Evolutionary conservation across 1,140 invertebrate species (phyloP), one percentile per base, ranked within the genome.

Genomic region (Oscheius sp.): DNA sequence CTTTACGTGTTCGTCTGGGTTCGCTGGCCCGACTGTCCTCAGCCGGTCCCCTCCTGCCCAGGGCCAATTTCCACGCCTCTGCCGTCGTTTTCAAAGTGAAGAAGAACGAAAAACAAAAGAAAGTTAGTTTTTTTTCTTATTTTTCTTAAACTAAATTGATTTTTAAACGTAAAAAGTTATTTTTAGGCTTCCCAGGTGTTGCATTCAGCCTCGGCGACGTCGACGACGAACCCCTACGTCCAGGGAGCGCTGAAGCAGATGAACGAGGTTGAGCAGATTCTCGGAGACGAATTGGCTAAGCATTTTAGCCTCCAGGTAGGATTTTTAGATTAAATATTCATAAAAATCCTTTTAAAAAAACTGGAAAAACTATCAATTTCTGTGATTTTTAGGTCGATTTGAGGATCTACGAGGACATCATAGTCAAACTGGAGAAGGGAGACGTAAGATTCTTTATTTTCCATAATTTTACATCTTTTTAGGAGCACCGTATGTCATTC

Each of bases 251-350:
- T 76, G 13, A 70, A 71, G 23, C 66, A 80, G 42, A 79, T 82
- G 70, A 46, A 46, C 55, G 20, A 26, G 7, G 28, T 79, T 31
- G 79, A 82, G 46, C 20, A 36, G 4, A 23, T 55, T 4, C 77
- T 82, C 18, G 58, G 31, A 13, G 77, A 82, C 13, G 77, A 83
- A 59, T 55, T 81, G 4, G 46, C 23, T 2, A 61, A 68, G 29
- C 81, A 80, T 31, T 83, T 81, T 66, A 79, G 79, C 15, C 58
- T 81, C 13, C 49, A 78, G 59, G 68, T 70, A n/a, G n/a, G n/a
- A 2, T 62, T 59, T 36, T 29, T 10, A n/a, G 15, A 62, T 23
- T 42, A 1, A 2, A 20, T 61, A 15, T 7, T 70, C 45, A 10
- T 13, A 59, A 59, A 31, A n/a, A 36, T 23, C 20, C 20, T n/a